phyloP scores from a whole-genome alignment of 1,140 invertebrate genomes.

The Meloidogyne chitwoodi region DNA sequence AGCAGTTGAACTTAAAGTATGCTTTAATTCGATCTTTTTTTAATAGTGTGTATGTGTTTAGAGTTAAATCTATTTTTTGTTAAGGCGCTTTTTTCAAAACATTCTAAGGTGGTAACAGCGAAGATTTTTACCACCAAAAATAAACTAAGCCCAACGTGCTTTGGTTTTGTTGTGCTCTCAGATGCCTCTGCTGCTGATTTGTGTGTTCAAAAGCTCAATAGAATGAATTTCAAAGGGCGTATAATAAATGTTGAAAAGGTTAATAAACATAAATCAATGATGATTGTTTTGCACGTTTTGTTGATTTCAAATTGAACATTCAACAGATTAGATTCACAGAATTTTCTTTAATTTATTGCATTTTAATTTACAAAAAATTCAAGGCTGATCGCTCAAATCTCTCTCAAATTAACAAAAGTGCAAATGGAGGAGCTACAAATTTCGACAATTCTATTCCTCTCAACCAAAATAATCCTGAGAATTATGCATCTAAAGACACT shows the following conservation, averaged over 20 bases:
- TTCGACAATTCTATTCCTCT: background rate
- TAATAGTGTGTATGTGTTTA: background rate
- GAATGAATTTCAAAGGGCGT: slow-evolving; percentile 46
- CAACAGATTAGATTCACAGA: background rate
- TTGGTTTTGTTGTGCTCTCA: slow-evolving; percentile 37
- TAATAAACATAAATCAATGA: background rate
- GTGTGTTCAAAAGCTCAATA: slow-evolving; percentile 37
- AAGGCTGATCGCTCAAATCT: slow-evolving; percentile 17
- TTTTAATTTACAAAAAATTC: background rate
- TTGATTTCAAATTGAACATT: background rate
- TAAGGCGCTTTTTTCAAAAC: slow-evolving; percentile 34
- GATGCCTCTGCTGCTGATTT: slow-evolving; percentile 27
- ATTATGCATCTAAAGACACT: background rate
- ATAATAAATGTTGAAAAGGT: slow-evolving; percentile 43
- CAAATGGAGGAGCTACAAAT: background rate
- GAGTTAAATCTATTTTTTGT: background rate
- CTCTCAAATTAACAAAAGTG: slow-evolving; percentile 7
- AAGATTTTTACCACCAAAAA: slow-evolving; percentile 49
- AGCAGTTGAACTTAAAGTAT: slow-evolving; percentile 42
- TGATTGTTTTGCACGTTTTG: background rate
- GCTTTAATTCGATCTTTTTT: background rate
- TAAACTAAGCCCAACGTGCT: slow-evolving; percentile 30
- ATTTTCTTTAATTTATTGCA: background rate
- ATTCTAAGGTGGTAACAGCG: slow-evolving; percentile 35
- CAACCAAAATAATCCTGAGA: background rate